These are phyloP conservation scores for Aethes cnicana DNA, from an alignment of 2,888 invertebrate genomes.

Conservation along the genomic window DNA sequence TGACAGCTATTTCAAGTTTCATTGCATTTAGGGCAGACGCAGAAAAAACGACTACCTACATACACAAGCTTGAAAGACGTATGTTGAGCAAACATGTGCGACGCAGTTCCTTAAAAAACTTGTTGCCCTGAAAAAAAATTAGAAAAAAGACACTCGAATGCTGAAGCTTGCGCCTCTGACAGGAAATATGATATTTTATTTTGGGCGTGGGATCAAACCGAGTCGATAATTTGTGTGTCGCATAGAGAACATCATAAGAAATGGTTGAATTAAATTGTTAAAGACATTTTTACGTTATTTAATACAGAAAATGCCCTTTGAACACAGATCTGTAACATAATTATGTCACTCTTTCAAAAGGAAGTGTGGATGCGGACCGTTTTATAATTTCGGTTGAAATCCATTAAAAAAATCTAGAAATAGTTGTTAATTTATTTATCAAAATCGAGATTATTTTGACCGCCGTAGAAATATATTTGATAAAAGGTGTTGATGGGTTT, in stretches of 20 bases:
- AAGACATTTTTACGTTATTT: conserved; percentile 66
- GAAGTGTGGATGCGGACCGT: conserved; percentile 4
- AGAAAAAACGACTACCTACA: conserved; percentile 40
- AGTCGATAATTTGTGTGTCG: conserved; percentile 78
- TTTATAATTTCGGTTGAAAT: conserved; percentile 5
- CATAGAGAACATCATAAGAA: conserved; percentile 71
- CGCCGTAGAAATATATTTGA: no score
- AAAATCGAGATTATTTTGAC: no score
- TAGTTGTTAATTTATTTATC: not conserved
- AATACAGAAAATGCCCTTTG: conserved; percentile 46
- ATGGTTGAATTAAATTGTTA: conserved; percentile 71
- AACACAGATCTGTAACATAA: conserved; percentile 7
- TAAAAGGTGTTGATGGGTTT: not conserved
- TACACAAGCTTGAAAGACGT: conserved; percentile 52
- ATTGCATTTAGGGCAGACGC: conserved; percentile 38
- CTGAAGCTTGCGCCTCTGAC: conserved; percentile 75
- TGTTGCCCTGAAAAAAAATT: conserved; percentile 62
- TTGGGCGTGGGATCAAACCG: conserved; percentile 81
- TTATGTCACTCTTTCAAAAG: conserved; percentile 11
- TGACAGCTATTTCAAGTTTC: conserved; percentile 29
- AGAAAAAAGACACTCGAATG: conserved; percentile 71
- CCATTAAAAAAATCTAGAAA: not conserved
- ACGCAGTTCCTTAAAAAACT: conserved; percentile 76
- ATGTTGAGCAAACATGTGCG: conserved; percentile 79
- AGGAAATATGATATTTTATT: conserved; percentile 83